phyloP scores from a whole-genome alignment of 2,113 vertebrate genomes.

The Camarhynchus parvulus region DNA sequence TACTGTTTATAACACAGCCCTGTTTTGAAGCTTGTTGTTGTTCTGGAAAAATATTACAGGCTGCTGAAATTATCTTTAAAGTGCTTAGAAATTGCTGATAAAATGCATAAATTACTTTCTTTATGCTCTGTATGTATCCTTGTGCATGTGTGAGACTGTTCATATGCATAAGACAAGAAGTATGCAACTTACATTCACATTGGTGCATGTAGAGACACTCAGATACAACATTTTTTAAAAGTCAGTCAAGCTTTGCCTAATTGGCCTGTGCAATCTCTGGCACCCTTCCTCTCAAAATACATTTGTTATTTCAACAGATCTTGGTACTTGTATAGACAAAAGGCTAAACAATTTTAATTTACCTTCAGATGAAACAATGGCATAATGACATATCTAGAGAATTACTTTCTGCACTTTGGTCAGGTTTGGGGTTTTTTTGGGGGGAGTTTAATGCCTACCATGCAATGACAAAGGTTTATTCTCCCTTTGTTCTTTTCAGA shows the following conservation, averaged over 20 bases:
- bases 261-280: background rate
- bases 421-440: background rate
- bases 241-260: background rate
- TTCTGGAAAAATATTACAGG: constrained; percentile 26
- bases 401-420: constrained; percentile 44
- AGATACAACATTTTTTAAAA: background rate
- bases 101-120: background rate
- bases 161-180: background rate
- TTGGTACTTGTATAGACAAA: background rate
- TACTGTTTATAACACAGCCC: constrained; percentile 21
- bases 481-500: constrained; percentile 87
- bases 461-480: constrained; percentile 83
- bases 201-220: background rate
- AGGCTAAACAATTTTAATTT: background rate
- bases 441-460: constrained; percentile 65
- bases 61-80: constrained; percentile 21
- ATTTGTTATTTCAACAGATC: constrained; percentile 1
- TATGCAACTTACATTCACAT: background rate
- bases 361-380: constrained; percentile 3
- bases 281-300: background rate
- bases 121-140: background rate
- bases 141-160: constrained; percentile 1
- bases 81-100: constrained; percentile 1
- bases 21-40: constrained; percentile 34
- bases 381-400: constrained; percentile 1